Evolutionary conservation across 2,888 invertebrate genomes (phyloP).

Genomic region (Suillia variegata): DNA sequence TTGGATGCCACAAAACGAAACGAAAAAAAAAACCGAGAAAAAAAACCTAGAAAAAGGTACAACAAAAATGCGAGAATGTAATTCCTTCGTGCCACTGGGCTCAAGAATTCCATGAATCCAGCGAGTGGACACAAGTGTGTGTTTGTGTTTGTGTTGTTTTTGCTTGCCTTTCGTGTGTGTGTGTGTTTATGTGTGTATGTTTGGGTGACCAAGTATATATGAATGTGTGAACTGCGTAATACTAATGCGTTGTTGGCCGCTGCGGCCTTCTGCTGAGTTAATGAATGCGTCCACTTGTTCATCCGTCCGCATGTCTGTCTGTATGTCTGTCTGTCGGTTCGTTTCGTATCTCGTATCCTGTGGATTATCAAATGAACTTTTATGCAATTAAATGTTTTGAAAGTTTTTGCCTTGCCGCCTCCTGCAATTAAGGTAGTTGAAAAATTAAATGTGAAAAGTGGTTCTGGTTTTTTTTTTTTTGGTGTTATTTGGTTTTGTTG

Average conservation of each 20-base stretch:
- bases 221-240: neutral
- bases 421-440: conserved; percentile 56
- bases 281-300: conserved; percentile 38
- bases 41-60: conserved; percentile 37
- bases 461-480: conserved; percentile 3
- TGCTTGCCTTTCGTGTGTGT: neutral
- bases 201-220: too few species aligned
- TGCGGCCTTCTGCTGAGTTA: conserved; percentile 35
- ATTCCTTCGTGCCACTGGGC: conserved; percentile 28
- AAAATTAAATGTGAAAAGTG: conserved; percentile 30
- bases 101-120: conserved; percentile 31
- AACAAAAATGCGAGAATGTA: conserved; percentile 52
- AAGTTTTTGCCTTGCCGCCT: conserved; percentile 26
- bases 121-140: conserved; percentile 27
- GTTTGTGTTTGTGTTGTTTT: neutral
- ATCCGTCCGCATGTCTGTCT: conserved; percentile 8
- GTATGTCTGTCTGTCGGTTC: neutral
- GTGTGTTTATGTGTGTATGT: too few species aligned
- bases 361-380: conserved; percentile 41
- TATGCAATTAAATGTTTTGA: conserved; percentile 39
- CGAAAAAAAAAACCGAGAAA: conserved; percentile 21
- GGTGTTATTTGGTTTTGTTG: neutral
- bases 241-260: neutral
- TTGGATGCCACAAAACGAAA: conserved; percentile 26
- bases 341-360: neutral